Evolutionary conservation across 2,113 vertebrate species (phyloP).

Genomic region (Rhinolophus sinicus): DNA sequence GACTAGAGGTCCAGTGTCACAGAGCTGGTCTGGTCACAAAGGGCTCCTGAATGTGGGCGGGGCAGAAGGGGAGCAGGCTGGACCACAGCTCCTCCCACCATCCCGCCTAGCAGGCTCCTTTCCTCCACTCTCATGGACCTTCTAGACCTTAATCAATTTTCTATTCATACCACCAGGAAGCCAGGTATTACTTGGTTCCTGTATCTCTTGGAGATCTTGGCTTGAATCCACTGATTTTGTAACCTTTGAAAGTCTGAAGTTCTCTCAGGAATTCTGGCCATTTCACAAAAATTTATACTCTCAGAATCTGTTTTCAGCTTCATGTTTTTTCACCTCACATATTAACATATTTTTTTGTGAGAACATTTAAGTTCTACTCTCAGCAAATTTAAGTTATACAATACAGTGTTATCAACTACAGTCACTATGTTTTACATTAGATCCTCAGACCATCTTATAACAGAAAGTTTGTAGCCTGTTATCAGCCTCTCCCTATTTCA

Average conservation of each 20-base stretch:
- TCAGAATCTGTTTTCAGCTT: background rate
- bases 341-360: background rate
- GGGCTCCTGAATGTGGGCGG: background rate
- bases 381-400: background rate
- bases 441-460: background rate
- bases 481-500: background rate
- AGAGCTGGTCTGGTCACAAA: background rate
- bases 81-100: too few species aligned
- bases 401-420: background rate
- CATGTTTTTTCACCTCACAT: background rate
- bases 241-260: background rate
- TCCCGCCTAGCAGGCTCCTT: too few species aligned
- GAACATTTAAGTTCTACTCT: background rate
- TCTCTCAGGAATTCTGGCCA: background rate
- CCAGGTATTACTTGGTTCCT: background rate
- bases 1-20: background rate
- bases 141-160: background rate
- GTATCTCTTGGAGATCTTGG: background rate
- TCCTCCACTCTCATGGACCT: background rate
- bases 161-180: background rate
- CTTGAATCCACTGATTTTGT: background rate
- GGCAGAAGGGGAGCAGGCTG: background rate
- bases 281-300: background rate
- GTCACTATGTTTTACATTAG: background rate
- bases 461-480: background rate